Evolutionary conservation across 2,888 invertebrate species (phyloP), one percentile per base, ranked within the genome.

Genomic region (Gymnocheta viridis): DNA sequence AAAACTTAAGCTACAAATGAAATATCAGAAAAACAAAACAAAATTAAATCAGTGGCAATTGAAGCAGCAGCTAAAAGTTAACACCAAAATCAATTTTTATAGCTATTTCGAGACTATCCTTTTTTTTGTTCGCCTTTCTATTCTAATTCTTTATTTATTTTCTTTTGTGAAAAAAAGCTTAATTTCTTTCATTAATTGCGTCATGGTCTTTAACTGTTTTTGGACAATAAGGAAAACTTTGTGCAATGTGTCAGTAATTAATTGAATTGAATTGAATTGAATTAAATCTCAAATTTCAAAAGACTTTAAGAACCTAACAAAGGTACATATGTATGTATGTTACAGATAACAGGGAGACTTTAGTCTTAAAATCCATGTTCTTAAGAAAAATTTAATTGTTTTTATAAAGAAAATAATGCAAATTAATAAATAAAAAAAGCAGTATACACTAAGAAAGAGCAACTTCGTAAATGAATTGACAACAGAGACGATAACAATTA

Each of bases 221-320:
- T 85, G 67, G 72, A 81, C 83, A 85, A 85, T 86, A 87, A 87
- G 83, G 86, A 86, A 88, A 88, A 87, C 86, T 86, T 86, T 79
- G 77, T 87, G 82, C 89, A 89, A 90, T 90, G 90, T 90, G 91
- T 91, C 89, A 90, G 89, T 90, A 91, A 90, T 91, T 91, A 91
- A 91, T 91, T 91, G 89, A 87, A 90, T 90, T 89, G 88, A 91
- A 91, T 91, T 91, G 89, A 87, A 90, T 90, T 89, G 88, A 90
- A 90, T 90, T 90, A 89, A 89, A 88, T 86, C 87, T 69, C 9
- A n/a, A 35, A 54, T 54, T 49, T 38, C 17, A 22, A 22, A 24
- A 54, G 38, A 7, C 2, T 38, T 41, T 38, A 19, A 7, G n/a
- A n/a, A n/a, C n/a, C n/a, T n/a, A n/a, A n/a, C n/a, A n/a, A n/a